phyloP scores from a whole-genome alignment of 2,797 vertebrate species.

The Heteromormyrus szaboi region DNA sequence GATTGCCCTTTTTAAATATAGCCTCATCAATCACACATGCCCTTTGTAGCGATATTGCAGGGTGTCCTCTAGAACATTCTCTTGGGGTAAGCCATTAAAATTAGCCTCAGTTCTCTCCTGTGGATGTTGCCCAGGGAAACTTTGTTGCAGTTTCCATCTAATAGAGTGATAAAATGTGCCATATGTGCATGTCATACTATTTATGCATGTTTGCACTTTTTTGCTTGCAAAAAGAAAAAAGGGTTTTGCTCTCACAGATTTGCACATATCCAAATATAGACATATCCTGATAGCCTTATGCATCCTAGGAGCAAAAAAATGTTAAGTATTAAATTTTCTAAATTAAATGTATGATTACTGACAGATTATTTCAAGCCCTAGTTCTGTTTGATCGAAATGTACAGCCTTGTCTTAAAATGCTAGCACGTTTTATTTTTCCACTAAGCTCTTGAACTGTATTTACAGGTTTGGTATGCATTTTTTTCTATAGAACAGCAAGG shows the following conservation, averaged over 20 bases:
- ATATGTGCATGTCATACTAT: neutral
- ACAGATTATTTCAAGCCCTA: neutral
- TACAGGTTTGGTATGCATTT: neutral
- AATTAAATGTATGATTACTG: neutral
- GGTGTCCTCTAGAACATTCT: slow-evolving; percentile 35
- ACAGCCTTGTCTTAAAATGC: neutral
- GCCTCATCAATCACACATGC: slow-evolving; percentile 51
- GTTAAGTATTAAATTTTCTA: neutral
- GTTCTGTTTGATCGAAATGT: neutral
- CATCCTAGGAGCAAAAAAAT: neutral
- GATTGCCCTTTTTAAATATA: slow-evolving; percentile 50
- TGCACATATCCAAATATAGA: neutral
- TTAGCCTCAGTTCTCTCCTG: neutral
- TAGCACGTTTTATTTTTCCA: neutral
- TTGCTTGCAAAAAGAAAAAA: neutral
- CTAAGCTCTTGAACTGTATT: neutral
- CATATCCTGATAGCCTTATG: neutral
- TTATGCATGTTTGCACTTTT: neutral
- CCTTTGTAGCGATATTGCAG: slow-evolving; percentile 38
- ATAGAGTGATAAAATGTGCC: neutral
- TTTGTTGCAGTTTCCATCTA: neutral
- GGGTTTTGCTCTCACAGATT: neutral
- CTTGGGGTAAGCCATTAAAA: slow-evolving; percentile 14
- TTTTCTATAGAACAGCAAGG: neutral
- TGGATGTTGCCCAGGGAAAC: neutral